These are phyloP conservation scores for Candoia aspera DNA, from an alignment of 2,113 vertebrate species.

Conservation along the genomic window DNA sequence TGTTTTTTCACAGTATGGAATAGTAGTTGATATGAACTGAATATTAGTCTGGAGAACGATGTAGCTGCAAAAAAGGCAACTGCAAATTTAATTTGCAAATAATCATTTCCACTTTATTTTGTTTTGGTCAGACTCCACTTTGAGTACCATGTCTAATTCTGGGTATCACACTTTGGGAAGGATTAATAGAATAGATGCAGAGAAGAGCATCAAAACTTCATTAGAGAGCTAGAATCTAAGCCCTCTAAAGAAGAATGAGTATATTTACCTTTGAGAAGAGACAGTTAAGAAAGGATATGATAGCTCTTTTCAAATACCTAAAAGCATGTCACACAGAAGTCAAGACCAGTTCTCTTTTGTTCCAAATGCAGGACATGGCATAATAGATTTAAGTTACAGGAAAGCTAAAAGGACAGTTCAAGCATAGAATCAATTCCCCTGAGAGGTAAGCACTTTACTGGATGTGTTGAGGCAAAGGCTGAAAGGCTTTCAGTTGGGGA, in stretches of 20 bases:
- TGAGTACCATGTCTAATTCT: background rate
- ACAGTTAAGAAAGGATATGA: background rate
- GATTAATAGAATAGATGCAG: background rate
- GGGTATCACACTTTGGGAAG: background rate
- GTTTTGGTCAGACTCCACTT: background rate
- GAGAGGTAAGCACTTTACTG: background rate
- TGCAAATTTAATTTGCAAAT: background rate
- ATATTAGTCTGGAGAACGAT: background rate
- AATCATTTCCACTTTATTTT: background rate
- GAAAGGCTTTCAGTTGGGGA: background rate
- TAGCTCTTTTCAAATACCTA: background rate
- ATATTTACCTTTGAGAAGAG: background rate
- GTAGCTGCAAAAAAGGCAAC: background rate
- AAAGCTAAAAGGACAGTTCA: background rate
- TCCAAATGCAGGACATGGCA: background rate
- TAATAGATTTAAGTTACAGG: background rate
- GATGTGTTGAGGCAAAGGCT: background rate
- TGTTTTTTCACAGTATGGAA: background rate
- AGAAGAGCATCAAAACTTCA: background rate
- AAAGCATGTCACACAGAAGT: too few relatives aligned
- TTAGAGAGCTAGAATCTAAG: background rate
- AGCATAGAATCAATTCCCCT: background rate
- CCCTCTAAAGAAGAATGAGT: background rate
- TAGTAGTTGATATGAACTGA: background rate
- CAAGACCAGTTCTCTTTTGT: background rate